Percentiles rank a stretch among this genome's conserved stretches.
phyloP scores from a whole-genome alignment of 2,113 vertebrate species.

The Phoenicopterus ruber region DNA sequence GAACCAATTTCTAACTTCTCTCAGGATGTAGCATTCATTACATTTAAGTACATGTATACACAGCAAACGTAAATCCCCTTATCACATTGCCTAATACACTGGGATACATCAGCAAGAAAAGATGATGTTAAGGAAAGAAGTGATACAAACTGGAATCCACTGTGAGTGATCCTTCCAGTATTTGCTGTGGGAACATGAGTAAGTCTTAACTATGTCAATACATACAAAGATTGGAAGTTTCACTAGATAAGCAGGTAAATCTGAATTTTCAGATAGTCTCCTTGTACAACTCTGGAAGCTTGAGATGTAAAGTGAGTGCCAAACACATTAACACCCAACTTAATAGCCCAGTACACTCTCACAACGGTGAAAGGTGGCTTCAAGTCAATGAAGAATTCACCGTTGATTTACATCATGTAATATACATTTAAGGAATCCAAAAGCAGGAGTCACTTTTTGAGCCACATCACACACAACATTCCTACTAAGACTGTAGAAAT shows the following conservation, averaged over 20 bases:
- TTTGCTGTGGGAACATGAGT: not conserved
- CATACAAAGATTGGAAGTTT: not conserved
- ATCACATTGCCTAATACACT: not conserved
- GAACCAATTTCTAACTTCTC: not conserved
- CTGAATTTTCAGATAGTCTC: not conserved
- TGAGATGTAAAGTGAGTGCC: not conserved
- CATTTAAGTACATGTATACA: not conserved
- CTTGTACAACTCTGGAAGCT: not conserved
- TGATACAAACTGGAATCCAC: not conserved
- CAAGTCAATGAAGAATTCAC: not conserved
- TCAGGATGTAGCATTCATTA: not conserved
- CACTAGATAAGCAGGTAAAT: not conserved
- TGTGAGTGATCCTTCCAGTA: not conserved
- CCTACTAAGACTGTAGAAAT: not conserved
- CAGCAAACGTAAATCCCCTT: not conserved
- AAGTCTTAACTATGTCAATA: not conserved
- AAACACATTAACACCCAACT: not conserved
- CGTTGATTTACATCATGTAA: not conserved
- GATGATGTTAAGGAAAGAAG: not conserved
- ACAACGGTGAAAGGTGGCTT: not conserved
- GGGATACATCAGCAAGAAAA: not conserved
- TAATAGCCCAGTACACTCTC: not conserved
- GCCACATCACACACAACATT: not conserved
- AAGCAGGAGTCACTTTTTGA: not conserved
- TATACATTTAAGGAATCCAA: not conserved